Evolutionary conservation across 92 coral and sea anemone genomes (phyloP).

Genomic region (Phenganax subtilis): DNA sequence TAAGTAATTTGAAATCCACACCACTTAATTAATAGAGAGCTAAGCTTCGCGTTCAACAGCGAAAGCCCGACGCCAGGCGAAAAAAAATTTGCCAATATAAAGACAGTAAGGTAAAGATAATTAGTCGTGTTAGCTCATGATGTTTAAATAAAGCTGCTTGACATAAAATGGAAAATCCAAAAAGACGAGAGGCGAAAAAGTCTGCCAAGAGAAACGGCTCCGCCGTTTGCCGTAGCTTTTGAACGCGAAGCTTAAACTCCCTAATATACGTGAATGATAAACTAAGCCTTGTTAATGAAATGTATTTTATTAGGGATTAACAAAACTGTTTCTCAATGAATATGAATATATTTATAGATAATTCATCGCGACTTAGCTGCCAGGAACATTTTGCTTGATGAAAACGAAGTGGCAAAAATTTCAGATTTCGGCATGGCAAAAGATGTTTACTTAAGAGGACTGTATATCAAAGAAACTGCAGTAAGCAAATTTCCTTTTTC

Average conservation of each 20-base stretch:
- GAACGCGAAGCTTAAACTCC: neutral
- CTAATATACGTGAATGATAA: neutral
- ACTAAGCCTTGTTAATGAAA: neutral
- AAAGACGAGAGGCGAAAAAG: too few relatives aligned
- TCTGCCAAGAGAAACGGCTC: too few relatives aligned
- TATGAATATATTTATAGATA: neutral
- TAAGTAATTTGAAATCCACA: neutral
- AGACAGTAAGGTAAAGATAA: too few relatives aligned
- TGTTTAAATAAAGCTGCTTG: too few relatives aligned
- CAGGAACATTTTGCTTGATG: slow-evolving; percentile 23
- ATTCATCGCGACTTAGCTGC: slow-evolving; percentile 35
- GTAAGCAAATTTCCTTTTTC: neutral
- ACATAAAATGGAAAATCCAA: too few relatives aligned
- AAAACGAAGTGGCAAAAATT: slow-evolving; percentile 32
- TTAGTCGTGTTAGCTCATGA: too few relatives aligned
- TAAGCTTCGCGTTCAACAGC: too few relatives aligned
- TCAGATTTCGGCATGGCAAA: slow-evolving; percentile 37
- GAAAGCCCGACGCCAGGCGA: too few relatives aligned
- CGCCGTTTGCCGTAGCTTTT: too few relatives aligned
- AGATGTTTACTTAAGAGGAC: slow-evolving; percentile 30
- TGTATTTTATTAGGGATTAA: neutral
- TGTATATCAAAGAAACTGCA: slow-evolving; percentile 29
- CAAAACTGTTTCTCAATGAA: neutral
- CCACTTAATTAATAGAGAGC: neutral
- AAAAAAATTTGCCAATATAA: too few relatives aligned